A percentile compares a stretch with the other conserved stretches of the same genome.
Conservation (phyloP, 2,888 invertebrate genomes). For the Ditula angustiorana region DNA sequence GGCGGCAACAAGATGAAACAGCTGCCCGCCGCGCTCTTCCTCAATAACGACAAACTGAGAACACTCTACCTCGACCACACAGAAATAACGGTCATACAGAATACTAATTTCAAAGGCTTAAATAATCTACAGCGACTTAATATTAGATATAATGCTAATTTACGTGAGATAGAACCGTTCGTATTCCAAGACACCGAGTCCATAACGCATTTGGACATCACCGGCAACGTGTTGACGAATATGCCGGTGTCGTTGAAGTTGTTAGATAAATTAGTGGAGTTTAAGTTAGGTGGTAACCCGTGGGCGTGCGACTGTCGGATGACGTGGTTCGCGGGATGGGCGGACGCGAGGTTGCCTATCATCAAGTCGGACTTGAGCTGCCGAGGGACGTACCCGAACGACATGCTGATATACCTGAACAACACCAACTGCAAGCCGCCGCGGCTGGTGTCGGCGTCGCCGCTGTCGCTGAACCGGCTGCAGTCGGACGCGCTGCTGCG, state of each 20-base stretch:
- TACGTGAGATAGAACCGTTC: constrained; percentile 87
- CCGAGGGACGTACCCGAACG: constrained; percentile 87
- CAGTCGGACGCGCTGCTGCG: constrained; percentile 89
- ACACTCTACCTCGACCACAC: constrained; percentile 88
- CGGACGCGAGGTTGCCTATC: constrained; percentile 79
- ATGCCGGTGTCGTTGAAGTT: constrained; percentile 89
- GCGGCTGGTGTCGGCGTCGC: constrained; percentile 85
- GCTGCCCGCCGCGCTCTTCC: constrained; percentile 87
- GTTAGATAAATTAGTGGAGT: constrained; percentile 86
- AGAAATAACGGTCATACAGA: constrained; percentile 87
- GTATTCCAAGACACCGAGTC: constrained; percentile 87
- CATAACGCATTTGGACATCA: constrained; percentile 88
- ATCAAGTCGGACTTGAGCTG: constrained; percentile 88
- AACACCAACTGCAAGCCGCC: constrained; percentile 90
- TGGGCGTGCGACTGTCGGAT: constrained; percentile 95
- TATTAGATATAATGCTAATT: constrained; percentile 86
- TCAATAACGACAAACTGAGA: constrained; percentile 86
- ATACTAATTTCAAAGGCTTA: constrained; percentile 88
- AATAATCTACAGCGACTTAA: constrained; percentile 84
- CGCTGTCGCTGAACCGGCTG: constrained; percentile 87
- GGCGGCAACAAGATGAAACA: constrained; percentile 86
- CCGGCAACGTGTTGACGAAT: constrained; percentile 89
- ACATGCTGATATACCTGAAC: constrained; percentile 89
- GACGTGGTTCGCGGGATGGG: constrained; percentile 88
- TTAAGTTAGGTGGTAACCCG: constrained; percentile 90